Evolutionary conservation across 2,113 vertebrate genomes (phyloP).

Genomic region (Beaufortia kweichowensis): DNA sequence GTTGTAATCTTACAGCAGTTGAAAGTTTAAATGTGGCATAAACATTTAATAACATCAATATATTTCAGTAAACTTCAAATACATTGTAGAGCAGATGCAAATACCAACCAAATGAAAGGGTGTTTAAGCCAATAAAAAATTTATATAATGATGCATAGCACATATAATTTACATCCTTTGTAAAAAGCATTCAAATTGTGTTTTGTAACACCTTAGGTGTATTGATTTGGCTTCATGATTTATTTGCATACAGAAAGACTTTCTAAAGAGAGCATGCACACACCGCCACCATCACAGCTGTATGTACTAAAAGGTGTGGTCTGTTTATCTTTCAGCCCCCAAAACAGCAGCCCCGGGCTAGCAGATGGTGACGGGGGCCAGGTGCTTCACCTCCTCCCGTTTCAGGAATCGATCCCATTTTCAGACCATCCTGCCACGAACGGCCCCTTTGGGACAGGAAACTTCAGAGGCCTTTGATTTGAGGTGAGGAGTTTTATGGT

Average conservation of each 20-base stretch:
- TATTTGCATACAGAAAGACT: not conserved
- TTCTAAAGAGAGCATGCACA: not conserved
- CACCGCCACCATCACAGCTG: not conserved
- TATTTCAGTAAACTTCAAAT: too few species aligned
- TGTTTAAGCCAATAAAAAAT: too few species aligned
- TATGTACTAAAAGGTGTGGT: not conserved
- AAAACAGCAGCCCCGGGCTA: conserved; percentile 2
- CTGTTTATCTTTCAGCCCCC: not conserved
- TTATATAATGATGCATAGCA: too few species aligned
- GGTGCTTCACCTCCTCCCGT: conserved; percentile 37
- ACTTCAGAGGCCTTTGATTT: conserved; percentile 34
- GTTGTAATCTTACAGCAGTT: too few species aligned
- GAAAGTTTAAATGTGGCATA: too few species aligned
- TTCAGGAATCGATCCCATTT: conserved; percentile 40
- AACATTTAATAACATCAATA: too few species aligned
- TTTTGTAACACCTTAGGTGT: not conserved
- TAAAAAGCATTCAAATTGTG: too few species aligned
- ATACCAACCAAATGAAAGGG: too few species aligned
- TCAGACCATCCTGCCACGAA: not conserved
- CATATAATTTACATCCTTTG: too few species aligned
- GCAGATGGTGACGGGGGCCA: conserved; percentile 53
- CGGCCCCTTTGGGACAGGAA: conserved; percentile 19
- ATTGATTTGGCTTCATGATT: not conserved
- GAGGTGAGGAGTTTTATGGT: conserved; percentile 12
- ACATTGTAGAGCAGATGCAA: too few species aligned